phyloP scores from a whole-genome alignment of 2,113 vertebrate genomes.

The Hemicordylus capensis region DNA sequence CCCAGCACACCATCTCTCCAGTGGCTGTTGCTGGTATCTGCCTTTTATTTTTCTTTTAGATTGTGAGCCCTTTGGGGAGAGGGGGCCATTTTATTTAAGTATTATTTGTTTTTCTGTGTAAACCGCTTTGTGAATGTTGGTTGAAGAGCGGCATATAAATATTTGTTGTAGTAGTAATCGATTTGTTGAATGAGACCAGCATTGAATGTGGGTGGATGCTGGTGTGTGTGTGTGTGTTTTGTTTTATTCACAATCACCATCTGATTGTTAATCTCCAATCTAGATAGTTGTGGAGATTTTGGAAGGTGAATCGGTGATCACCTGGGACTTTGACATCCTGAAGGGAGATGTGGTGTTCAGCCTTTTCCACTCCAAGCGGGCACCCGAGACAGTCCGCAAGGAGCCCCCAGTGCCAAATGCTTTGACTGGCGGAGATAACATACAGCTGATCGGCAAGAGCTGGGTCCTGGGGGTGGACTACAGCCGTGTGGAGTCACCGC shows the following conservation, averaged over 20 bases:
- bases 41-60: too few relatives aligned
- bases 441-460: constrained; percentile 73
- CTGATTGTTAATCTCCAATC: too few relatives aligned
- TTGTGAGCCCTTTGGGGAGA: too few relatives aligned
- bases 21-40: too few relatives aligned
- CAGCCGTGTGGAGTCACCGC: constrained; percentile 77
- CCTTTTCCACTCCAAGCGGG: constrained; percentile 81
- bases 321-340: constrained; percentile 88
- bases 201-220: neutral
- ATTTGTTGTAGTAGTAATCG: too few relatives aligned
- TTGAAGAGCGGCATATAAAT: too few relatives aligned
- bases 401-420: constrained; percentile 43
- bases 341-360: constrained; percentile 84
- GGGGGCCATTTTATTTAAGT: too few relatives aligned
- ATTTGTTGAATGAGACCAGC: fast-evolving
- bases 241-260: too few relatives aligned
- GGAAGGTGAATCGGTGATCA: constrained; percentile 84
- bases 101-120: too few relatives aligned
- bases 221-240: constrained; percentile 11
- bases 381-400: constrained; percentile 45
- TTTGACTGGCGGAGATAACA: constrained; percentile 52
- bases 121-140: too few relatives aligned
- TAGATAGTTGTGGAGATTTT: constrained; percentile 81
- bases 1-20: too few relatives aligned
- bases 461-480: constrained; percentile 80